Percentiles rank a stretch among this genome's conserved stretches.
Conservation (phyloP, 1,140 invertebrate genomes). For the Nephila pilipes region DNA sequence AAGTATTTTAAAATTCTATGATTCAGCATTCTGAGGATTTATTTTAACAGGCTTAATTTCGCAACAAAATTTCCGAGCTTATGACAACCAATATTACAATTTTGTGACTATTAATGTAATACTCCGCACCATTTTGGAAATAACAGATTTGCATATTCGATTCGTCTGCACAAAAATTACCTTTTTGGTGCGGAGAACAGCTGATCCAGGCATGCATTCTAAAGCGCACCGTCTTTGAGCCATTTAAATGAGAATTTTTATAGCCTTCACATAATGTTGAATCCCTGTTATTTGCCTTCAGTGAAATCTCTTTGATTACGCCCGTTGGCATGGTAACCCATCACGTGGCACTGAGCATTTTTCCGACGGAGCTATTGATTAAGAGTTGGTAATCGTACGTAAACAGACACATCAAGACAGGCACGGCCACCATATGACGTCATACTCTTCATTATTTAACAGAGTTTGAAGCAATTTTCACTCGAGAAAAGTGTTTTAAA, state of each 20-base stretch:
- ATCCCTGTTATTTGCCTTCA: background rate
- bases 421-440: background rate
- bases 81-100: no score
- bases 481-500: no score
- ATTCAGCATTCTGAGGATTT: no score
- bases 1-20: no score
- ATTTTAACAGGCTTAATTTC: no score
- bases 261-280: background rate
- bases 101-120: no score
- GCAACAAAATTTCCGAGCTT: no score
- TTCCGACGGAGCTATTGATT: conserved; percentile 7
- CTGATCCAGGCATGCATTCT: no score
- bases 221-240: background rate
- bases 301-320: conserved; percentile 12
- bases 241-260: background rate
- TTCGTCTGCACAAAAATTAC: no score
- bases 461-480: background rate
- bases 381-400: background rate
- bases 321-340: conserved; percentile 8
- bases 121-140: no score
- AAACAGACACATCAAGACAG: background rate
- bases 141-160: no score
- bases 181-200: no score
- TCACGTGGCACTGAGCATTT: background rate
- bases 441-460: background rate